Evolutionary conservation across 2,797 vertebrate genomes (phyloP), one percentile per base, ranked within the genome.

Genomic region (Fistularia commersonii): DNA sequence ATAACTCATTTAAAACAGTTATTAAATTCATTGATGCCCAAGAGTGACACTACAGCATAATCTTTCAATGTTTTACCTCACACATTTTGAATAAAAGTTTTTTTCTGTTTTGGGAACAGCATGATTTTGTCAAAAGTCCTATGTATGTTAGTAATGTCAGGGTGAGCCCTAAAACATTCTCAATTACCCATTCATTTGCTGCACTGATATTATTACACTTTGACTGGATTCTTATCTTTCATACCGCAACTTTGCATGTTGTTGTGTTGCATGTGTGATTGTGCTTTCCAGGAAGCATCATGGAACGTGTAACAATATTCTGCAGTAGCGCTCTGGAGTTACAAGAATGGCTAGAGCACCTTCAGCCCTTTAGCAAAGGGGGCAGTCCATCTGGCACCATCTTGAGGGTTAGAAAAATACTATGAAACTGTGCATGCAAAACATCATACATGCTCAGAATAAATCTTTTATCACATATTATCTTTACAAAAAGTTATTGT

Each of bases 301-400:
- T 84, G 0, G 97, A 99, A 11, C 90, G 92, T n/a, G 71, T 92
- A 44, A 91, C 90, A 0, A 92, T 99, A 47, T 91, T 90, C 77
- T 99, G 97, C 82, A 88, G 66, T 69, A 93, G 71, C 74, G 83
- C 82, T 49, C 93, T 93, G 65, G 97, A 99, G 56, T 83, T 95
- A 61, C 93, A 96, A 0, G 96, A 98, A 12, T 99, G 97, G 97
- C 81, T 98, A 1, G 96, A 99, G 32, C 93, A 95, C 61, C 90
- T 99, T 50, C 91, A 92, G 54, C 89, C 89, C 42, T 87, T 93
- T 41, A 93, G 87, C 77, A 97, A 94, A 90, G 94, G 92, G 43
- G 90, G 91, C 0, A 87, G 91, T 35, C 92, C 93, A 32, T 90
- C 89, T 35, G 77, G 88, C 63, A 92, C 91, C 0, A 64, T 92